Evolutionary conservation across 2,113 vertebrate genomes (phyloP), one percentile per base, ranked within the genome.

Genomic region (Ammospiza nelsoni): DNA sequence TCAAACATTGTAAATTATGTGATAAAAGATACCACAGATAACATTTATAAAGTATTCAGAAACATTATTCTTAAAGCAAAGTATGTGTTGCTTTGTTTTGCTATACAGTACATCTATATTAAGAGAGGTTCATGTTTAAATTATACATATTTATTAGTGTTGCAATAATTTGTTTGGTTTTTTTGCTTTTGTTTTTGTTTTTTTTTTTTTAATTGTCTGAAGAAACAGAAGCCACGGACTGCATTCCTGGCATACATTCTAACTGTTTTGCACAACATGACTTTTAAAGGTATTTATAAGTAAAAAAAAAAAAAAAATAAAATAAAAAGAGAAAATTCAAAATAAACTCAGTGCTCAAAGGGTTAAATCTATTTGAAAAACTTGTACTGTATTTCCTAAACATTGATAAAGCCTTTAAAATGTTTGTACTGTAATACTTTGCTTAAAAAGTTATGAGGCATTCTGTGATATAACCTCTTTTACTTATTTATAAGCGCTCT

Each of bases 391-490:
- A 98, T 99, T 99, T 98, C 98, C 98, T 98, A 98, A 99, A 98
- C 98, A 98, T 98, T 98, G 98, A 98, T 97, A 97, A 98, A 98
- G 98, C 97, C 98, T 98, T 98, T 98, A 97, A 98, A 98, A 98
- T 98, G 98, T 99, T 98, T 99, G 99, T 99, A 99, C 98, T 99
- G 99, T 98, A 99, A 99, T 98, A 99, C 98, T 98, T 99, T 98
- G 98, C 99, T 99, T 99, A 99, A 98, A 98, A 99, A 98, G 98
- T 98, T 98, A 98, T 71, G 96, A 98, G 98, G 98, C 98, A 98
- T 99, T 99, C 98, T 98, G 98, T 98, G 98, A 98, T 98, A 98
- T 98, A 98, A 98, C 98, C 98, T 98, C 98, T 98, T 96, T 96
- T 97, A 97, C 97, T 98, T 99, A 99, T 99, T 99, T 99, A 99